phyloP scores from a whole-genome alignment of 2,797 vertebrate species.

The Hoplostethus atlanticus region DNA sequence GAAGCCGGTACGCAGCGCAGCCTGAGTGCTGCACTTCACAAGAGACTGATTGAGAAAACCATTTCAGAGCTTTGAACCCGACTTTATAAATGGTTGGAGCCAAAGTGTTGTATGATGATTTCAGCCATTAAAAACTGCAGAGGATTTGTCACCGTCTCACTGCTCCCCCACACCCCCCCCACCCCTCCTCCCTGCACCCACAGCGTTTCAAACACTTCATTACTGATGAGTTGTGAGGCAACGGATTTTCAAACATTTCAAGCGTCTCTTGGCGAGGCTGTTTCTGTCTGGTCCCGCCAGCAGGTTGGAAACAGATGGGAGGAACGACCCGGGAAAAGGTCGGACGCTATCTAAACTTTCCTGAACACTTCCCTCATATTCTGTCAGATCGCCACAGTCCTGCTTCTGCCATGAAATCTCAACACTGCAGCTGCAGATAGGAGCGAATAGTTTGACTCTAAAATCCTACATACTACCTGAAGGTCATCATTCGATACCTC shows the following conservation, averaged over 20 bases:
- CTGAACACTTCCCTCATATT: slow-evolving; percentile 64
- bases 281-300: slow-evolving; percentile 49
- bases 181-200: slow-evolving; percentile 13
- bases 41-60: slow-evolving; percentile 30
- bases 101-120: slow-evolving; percentile 56
- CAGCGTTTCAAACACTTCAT: slow-evolving; percentile 77
- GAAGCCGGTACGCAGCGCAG: slow-evolving; percentile 10
- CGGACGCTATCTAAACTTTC: slow-evolving; percentile 52
- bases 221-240: slow-evolving; percentile 80
- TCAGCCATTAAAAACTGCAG: slow-evolving; percentile 46
- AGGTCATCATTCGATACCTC: too few relatives aligned
- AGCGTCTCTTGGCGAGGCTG: slow-evolving; percentile 48
- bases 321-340: slow-evolving; percentile 28
- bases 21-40: slow-evolving; percentile 22
- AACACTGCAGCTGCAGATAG: slow-evolving; percentile 32
- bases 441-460: neutral
- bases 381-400: slow-evolving; percentile 30
- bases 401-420: neutral
- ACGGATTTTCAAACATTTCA: slow-evolving; percentile 74
- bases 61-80: neutral
- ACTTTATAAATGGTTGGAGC: slow-evolving; percentile 47
- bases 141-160: slow-evolving; percentile 52
- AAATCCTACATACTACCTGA: neutral
- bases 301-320: slow-evolving; percentile 66
- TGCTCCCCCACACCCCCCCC: slow-evolving; percentile 24